These are phyloP conservation scores for Orientallactaga sibirica DNA, from an alignment of 2,797 vertebrate genomes.

Conservation along the genomic window DNA sequence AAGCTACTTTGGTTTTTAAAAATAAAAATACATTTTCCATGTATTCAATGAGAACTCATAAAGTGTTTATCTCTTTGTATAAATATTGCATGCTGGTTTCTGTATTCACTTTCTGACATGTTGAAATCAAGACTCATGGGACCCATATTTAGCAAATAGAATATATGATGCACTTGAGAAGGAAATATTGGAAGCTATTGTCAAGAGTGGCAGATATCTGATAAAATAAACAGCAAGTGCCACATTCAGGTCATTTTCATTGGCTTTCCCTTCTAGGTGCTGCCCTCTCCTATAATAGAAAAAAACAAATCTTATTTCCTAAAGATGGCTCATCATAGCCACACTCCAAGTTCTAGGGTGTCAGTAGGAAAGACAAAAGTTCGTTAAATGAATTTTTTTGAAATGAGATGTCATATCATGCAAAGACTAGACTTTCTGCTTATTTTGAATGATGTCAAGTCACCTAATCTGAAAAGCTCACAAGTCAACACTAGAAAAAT, in stretches of 20 bases:
- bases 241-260: fast-evolving
- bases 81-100: conserved; percentile 4
- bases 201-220: not conserved
- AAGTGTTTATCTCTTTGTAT: not conserved
- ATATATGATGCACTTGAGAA: not conserved
- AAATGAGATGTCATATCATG: not conserved
- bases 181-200: not conserved
- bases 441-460: not conserved
- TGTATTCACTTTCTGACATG: not conserved
- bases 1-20: too few species aligned
- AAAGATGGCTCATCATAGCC: not conserved
- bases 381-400: not conserved
- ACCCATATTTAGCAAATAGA: not conserved
- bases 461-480: not conserved
- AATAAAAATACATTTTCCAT: too few species aligned
- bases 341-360: not conserved
- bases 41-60: not conserved
- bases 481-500: not conserved
- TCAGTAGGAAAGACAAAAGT: not conserved
- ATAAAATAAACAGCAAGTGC: not conserved
- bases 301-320: not conserved
- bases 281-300: not conserved
- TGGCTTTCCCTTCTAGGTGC: not conserved
- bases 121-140: not conserved
- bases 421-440: not conserved